A percentile compares a stretch with the other conserved stretches of the same genome.
Conservation (phyloP, 2,113 vertebrate genomes). For the Psittacula cyanocephala region DNA sequence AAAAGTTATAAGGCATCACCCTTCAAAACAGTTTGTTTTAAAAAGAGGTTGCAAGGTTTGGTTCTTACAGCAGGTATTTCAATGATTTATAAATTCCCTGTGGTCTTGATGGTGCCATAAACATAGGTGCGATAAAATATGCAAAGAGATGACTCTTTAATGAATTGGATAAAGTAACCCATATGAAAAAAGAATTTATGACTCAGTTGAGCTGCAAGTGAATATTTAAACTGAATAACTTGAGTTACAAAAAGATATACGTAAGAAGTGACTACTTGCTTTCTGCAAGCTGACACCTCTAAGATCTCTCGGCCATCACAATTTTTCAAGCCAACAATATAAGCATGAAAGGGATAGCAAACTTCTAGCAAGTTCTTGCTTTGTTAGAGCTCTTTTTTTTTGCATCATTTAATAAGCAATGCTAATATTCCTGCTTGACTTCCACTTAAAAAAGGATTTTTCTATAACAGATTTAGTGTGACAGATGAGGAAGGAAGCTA, state of each 20-base stretch:
- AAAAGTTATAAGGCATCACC: not conserved
- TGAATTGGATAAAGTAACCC: not conserved
- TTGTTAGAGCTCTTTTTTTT: not conserved
- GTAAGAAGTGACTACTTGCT: not conserved
- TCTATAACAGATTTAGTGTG: not conserved
- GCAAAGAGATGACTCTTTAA: not conserved
- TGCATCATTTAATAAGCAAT: not conserved
- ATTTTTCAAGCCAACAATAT: not conserved
- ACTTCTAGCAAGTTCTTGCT: not conserved
- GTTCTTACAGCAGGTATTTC: not conserved
- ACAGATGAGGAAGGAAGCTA: not conserved
- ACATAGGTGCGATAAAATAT: slow-evolving; percentile 1
- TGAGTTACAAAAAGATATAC: not conserved
- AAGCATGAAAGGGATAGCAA: not conserved
- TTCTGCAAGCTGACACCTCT: not conserved
- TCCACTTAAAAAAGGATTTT: not conserved
- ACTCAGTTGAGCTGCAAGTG: not conserved
- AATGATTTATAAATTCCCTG: not conserved
- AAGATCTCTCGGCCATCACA: not conserved
- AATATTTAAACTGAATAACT: slow-evolving; percentile 28
- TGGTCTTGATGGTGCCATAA: not conserved
- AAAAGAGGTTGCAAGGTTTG: not conserved
- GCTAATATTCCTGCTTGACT: not conserved
- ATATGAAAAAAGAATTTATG: not conserved
- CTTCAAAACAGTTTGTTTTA: not conserved